These are phyloP conservation scores for Chrysolina americana DNA, from an alignment of 2,888 invertebrate species.

Conservation along the genomic window DNA sequence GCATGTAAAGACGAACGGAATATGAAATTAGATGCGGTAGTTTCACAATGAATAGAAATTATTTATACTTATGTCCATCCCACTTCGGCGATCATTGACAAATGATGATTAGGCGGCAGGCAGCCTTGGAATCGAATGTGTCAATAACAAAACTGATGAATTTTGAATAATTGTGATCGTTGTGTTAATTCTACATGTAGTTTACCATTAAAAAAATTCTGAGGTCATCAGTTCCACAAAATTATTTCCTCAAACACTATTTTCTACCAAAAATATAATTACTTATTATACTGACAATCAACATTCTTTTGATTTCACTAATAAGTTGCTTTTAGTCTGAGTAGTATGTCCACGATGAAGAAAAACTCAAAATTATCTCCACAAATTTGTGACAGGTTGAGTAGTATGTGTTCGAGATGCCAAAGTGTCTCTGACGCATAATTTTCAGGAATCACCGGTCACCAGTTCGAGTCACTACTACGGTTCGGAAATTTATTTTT, in stretches of 20 bases:
- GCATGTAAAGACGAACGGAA: conserved; percentile 31
- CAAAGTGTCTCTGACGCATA: no score
- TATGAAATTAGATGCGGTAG: conserved; percentile 36
- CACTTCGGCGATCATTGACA: conserved; percentile 4
- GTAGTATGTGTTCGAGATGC: no score
- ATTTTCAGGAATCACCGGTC: no score
- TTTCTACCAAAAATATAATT: background rate
- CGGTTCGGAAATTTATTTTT: no score
- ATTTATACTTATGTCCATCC: background rate
- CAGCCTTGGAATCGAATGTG: conserved; percentile 14
- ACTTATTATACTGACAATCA: no score
- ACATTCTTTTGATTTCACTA: no score
- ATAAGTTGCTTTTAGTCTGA: no score
- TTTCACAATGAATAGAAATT: conserved; percentile 17
- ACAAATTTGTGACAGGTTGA: no score
- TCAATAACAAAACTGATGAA: conserved; percentile 2
- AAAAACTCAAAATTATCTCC: no score
- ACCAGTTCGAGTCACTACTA: no score
- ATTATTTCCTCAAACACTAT: background rate
- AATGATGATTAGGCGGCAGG: conserved; percentile 8
- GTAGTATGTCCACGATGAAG: no score
- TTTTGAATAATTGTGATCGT: conserved; percentile 21
- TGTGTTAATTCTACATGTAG: background rate
- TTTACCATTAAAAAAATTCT: background rate
- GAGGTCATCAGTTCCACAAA: background rate